Base-by-base conservation (phyloP, 2,113 vertebrate genomes). In the Romanogobio albipinnatus region DNA sequence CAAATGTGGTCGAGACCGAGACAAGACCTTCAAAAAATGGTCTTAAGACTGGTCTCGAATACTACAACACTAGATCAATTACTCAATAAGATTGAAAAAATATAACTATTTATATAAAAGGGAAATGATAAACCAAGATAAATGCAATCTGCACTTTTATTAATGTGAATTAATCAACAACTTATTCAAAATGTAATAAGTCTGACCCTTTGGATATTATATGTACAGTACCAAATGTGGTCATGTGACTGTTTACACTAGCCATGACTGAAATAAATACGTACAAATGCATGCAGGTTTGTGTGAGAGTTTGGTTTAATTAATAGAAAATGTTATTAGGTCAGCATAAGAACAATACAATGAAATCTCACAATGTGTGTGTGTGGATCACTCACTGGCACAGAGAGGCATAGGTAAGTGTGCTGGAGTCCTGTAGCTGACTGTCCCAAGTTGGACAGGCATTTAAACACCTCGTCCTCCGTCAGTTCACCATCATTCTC, bases 381-480 rank as follows among this genome's bases (percentile, higher is more conserved):
- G 36, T 62, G 49, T 87, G 39, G 39, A 59, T 39, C 3, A 58
- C 96, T 97, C 90, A 99, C 98, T 2, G 96, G 89, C 11, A 97
- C 86, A 0, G 91, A 91, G 0, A 99, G 93, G 1, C 90, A 84
- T 19, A 95, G 94, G 90, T 96, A 98, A 68, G 93, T 92, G 0
- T 95, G 91, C 22, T 96, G 93, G 0, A 92, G 93, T 3, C 96
- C 96, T 0, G 88, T 73, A 19, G 94, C 95, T 1, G 94, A 94
- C 75, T 68, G 92, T 1, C 96, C 96, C 33, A 96, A 81, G 1
- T 90, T 90, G 81, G 92, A 90, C 14, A 98, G 92, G 1, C 92
- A 90, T 15, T 92, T 87, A 0, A 94, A 93, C 4, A 96, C 93
- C 0, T 84, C 75, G 8, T 92, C 94, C 77, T 95, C 92, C 5